phyloP scores from a whole-genome alignment of 2,888 invertebrate genomes.

The Drosophila fulvimacula region DNA sequence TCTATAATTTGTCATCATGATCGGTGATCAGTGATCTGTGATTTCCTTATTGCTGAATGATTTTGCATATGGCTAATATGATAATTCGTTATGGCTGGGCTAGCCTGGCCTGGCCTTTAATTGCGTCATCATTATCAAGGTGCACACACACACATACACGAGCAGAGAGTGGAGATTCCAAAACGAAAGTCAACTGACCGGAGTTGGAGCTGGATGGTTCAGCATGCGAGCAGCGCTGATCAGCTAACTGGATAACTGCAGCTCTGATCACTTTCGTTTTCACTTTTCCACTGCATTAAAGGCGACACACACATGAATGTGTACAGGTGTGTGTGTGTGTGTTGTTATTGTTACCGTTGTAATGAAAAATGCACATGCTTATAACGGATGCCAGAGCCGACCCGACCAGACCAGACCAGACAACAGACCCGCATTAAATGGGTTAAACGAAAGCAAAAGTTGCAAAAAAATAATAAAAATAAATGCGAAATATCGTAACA shows the following conservation, averaged over 20 bases:
- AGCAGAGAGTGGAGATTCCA: slow-evolving; percentile 16
- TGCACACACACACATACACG: slow-evolving; percentile 9
- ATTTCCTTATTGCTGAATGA: slow-evolving; percentile 61
- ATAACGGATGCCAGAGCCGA: slow-evolving; percentile 60
- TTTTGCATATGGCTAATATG: slow-evolving; percentile 57
- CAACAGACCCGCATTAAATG: slow-evolving; percentile 66
- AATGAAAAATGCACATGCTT: slow-evolving; percentile 52
- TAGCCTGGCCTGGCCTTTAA: slow-evolving; percentile 27
- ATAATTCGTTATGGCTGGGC: slow-evolving; percentile 43
- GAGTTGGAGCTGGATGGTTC: slow-evolving; percentile 24
- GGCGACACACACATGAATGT: slow-evolving; percentile 33
- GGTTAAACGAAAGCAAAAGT: slow-evolving; percentile 81
- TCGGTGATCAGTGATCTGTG: slow-evolving; percentile 31
- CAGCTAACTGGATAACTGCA: slow-evolving; percentile 62
- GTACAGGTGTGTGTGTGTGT: slow-evolving; percentile 14
- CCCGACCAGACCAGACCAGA: slow-evolving; percentile 23
- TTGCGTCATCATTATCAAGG: slow-evolving; percentile 61
- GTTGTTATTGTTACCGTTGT: slow-evolving; percentile 46
- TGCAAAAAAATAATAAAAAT: slow-evolving; percentile 33
- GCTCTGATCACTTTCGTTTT: slow-evolving; percentile 77
- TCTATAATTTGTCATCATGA: slow-evolving; percentile 35
- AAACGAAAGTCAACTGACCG: slow-evolving; percentile 75
- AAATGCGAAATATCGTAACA: slow-evolving; percentile 68
- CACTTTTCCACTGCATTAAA: slow-evolving; percentile 81
- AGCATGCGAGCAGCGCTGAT: slow-evolving; percentile 41